Evolutionary conservation across 2,113 vertebrate genomes (phyloP), one percentile per base, ranked within the genome.

Genomic region (Brachypteracias leptosomus): DNA sequence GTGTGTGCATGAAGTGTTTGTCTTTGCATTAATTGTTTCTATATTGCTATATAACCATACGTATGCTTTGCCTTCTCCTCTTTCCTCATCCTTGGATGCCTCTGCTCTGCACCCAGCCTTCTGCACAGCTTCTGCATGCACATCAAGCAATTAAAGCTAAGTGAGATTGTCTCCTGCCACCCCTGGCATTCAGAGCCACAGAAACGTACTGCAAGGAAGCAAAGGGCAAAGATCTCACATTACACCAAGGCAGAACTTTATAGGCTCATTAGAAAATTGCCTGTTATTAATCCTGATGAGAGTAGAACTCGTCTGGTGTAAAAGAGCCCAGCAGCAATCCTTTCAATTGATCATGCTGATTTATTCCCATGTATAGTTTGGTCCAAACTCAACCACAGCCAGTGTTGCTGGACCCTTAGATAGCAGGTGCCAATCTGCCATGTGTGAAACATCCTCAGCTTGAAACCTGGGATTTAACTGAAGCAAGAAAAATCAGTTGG

Each of bases 401-500:
- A 24, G 52, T 16, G 3, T 18, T 87, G 61, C 40, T 87, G 73
- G 66, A 84, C 80, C 40, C 19, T 87, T 44, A 65, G 76, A 78
- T 75, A 90, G 40, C 57, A 93, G 62, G n/a, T 91, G 70, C 40
- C 47, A 44, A 7, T n/a, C 73, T 78, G 13, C 71, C 67, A 61
- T 16, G 76, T 90, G 76, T 86, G 89, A 96, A 96, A 90, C 47
- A 59, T 58, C 67, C 76, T 61, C 59, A 58, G 28, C 80, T 85
- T 47, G 35, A 85, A 83, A 83, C 42, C 33, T 84, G 66, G 93
- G 66, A 17, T 84, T 78, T 70, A 73, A 92, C 16, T 65, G 67
- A 90, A 90, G 90, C 57, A 72, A 78, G 77, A 81, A 72, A 90
- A 93, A 79, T 88, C 58, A 77, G 61, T 89, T 86, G 58, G 76